Base-by-base conservation (phyloP, 2,888 invertebrate genomes). In the Sisyra terminalis region DNA sequence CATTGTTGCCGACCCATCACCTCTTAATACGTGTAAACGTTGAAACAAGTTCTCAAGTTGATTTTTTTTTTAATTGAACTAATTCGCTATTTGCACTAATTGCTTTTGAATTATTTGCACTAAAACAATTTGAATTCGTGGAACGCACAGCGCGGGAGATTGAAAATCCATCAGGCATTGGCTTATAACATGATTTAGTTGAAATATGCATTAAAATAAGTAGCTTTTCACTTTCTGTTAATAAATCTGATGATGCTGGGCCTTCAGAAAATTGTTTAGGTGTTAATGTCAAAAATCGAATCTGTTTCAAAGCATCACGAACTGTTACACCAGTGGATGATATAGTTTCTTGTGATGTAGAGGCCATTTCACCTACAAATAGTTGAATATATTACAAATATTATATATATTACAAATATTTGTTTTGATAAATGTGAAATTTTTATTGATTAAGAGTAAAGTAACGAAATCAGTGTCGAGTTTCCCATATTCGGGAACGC, bases 211-310 rank as follows among this genome's bases (percentile, higher is more conserved):
- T 84, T 2, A 88, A 65, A 44, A 88, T 78, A 0, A 82, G 75
- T 54, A 85, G 78, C 10, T 84, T 78, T 56, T 88, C 87, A 2
- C 81, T 70, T 58, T 84, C 78, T 1, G 76, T 70, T 17, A 88
- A 66, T 7, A 87, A 62, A n/a, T 68, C 64, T 10, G 85, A 85
- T 40, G 76, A 70, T 1, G 82, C 85, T 1, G 86, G 84, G 0
- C 84, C 83, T 52, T 82, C 81, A 1, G 87, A 85, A 58, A 88
- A 87, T 63, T 86, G 80, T 56, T 83, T 77, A 0, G 86, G 81
- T 0, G 76, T 75, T 49, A 88, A 63, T 0, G 83, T 84, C 9
- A 87, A 66, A 61, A 87, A 87, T 16, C 86, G 71, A 46, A 88
- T 78, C 61, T 85, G 82, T 54, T 75, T 75, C 1, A 86, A 66